Evolutionary conservation across 2,113 vertebrate species (phyloP), one percentile per base, ranked within the genome.

Genomic region (Lanius ludovicianus): DNA sequence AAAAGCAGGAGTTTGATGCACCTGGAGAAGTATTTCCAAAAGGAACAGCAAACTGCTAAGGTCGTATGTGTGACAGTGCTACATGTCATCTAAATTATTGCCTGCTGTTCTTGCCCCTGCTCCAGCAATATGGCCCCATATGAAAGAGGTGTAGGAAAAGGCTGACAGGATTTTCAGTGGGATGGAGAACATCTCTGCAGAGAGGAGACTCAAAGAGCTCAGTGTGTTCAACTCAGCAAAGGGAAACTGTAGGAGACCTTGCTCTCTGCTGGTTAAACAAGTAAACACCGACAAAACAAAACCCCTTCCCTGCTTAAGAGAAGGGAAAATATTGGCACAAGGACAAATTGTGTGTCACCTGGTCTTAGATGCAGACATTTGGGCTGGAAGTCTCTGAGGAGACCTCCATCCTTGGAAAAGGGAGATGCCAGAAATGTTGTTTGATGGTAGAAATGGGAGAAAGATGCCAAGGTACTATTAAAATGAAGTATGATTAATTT

Each of bases 401-500:
- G 8, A 42, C 87, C 18, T 84, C 80, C 55, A 30, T 68, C 53
- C 37, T 44, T 24, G 47, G 42, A 74, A 39, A 57, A 91, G 21
- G 47, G 52, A 78, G 39, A 56, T 82, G 69, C 87, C 73, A 91
- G 64, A 84, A 93, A 70, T 55, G 30, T 56, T 84, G 39, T 59
- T 55, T 91, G 60, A 63, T 15, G 9, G 52, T 47, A 71, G 73
- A 84, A 89, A 53, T 27, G 35, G 39, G 83, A 92, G 41, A 63
- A 55, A 33, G 56, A 78, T 78, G 77, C 89, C 87, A 84, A 94
- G 35, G 47, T 78, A 49, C 76, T 65, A 60, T 77, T 96, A 87
- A 89, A 42, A 89, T 53, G 68, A 91, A 77, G 27, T 70, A 84
- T 84, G 80, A 84, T 89, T 93, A 92, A 94, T 96, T 95, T 95